A percentile compares a stretch with the other conserved stretches of the same genome.
These are phyloP conservation scores for Hemibagrus wyckioides DNA, from an alignment of 2,113 vertebrate genomes.

Conservation along the genomic window DNA sequence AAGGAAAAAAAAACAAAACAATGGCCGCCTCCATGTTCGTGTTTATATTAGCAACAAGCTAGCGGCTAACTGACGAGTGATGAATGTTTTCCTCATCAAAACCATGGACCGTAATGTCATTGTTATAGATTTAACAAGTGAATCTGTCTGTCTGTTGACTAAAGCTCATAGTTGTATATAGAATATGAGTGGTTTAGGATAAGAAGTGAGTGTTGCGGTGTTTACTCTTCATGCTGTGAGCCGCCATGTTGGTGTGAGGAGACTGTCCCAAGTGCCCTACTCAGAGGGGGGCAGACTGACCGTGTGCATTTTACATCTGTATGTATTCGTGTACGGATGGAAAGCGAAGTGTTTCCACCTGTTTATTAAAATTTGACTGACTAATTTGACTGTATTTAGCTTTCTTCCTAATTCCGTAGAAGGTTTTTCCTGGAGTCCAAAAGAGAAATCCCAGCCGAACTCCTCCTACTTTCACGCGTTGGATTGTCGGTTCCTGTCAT, in stretches of 20 bases:
- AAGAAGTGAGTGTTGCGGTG: too few relatives aligned
- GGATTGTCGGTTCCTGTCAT: background rate
- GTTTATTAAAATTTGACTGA: background rate
- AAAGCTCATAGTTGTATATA: background rate
- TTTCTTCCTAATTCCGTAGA: too few relatives aligned
- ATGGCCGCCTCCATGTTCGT: background rate
- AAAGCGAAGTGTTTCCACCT: background rate
- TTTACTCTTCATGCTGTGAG: too few relatives aligned
- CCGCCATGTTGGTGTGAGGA: too few relatives aligned
- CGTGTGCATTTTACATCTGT: too few relatives aligned
- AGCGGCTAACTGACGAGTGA: background rate
- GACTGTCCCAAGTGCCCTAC: too few relatives aligned
- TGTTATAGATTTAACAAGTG: background rate
- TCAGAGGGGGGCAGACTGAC: background rate
- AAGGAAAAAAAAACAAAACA: background rate
- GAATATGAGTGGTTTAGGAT: background rate
- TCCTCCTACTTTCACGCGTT: background rate
- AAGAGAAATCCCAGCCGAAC: too few relatives aligned
- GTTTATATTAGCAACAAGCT: background rate
- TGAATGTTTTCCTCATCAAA: background rate
- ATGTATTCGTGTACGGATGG: background rate
- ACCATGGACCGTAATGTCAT: background rate
- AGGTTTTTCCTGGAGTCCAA: background rate
- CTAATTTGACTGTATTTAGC: too few relatives aligned
- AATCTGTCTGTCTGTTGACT: background rate